Conservation (phyloP, 2,113 vertebrate genomes). For the Pseudorhombus dupliciocellatus region DNA sequence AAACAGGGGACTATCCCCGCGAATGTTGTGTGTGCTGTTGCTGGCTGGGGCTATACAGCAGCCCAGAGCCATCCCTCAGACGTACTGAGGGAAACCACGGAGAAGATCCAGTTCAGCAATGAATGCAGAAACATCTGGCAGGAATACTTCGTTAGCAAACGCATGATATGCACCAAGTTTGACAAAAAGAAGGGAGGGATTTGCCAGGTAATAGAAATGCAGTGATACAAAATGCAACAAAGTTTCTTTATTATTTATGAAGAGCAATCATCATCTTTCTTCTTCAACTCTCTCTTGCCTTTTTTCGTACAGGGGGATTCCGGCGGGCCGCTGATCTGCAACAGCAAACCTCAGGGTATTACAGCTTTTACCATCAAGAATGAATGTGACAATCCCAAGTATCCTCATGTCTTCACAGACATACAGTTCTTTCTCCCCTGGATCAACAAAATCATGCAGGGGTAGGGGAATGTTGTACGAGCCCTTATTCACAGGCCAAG, state of each 20-base stretch:
- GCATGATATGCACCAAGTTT: conserved; percentile 70
- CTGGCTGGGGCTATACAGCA: conserved; percentile 68
- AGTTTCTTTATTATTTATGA: conserved; percentile 8
- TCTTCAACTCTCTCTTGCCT: background rate
- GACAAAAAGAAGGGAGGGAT: conserved; percentile 40
- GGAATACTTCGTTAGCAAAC: background rate
- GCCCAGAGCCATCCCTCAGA: rapidly evolving
- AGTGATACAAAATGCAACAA: background rate
- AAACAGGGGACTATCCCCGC: conserved; percentile 34
- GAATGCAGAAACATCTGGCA: conserved; percentile 53
- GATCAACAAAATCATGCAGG: conserved; percentile 55
- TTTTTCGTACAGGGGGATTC: conserved; percentile 68
- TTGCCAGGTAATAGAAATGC: conserved; percentile 62
- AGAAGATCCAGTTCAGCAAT: background rate
- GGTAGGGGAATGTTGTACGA: conserved; percentile 8
- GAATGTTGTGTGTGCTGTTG: conserved; percentile 41
- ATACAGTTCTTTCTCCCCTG: conserved; percentile 60
- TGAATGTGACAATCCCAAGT: conserved; percentile 38
- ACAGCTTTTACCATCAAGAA: rapidly evolving
- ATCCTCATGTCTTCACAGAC: conserved; percentile 66
- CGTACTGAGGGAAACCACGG: conserved; percentile 59
- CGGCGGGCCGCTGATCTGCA: conserved; percentile 71
- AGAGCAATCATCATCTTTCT: background rate
- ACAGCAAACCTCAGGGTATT: conserved; percentile 40
- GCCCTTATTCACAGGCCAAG: background rate